Evolutionary conservation across 2,888 invertebrate species (phyloP).

Genomic region (Eurytoma adleriae): DNA sequence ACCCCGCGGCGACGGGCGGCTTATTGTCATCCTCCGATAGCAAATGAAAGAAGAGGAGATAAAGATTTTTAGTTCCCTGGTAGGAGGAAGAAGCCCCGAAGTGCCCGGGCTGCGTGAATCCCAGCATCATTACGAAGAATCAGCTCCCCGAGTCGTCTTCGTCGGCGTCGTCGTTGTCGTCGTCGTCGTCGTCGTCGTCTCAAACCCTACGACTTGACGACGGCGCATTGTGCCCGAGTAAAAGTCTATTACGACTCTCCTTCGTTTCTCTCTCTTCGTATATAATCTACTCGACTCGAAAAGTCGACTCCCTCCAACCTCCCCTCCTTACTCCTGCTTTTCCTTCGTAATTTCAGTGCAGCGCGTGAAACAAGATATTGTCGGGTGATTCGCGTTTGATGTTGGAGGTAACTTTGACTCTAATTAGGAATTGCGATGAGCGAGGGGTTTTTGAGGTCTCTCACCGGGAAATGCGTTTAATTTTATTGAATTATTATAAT

Average conservation of each 20-base stretch:
- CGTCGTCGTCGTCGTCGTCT: too few relatives aligned
- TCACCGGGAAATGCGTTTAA: too few relatives aligned
- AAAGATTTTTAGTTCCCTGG: slow-evolving; percentile 28
- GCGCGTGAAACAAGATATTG: slow-evolving; percentile 19
- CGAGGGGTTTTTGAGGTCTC: background rate
- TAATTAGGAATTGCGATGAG: background rate
- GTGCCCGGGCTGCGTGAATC: background rate
- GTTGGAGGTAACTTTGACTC: background rate
- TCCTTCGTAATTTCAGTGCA: slow-evolving; percentile 6
- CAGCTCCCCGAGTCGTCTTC: background rate
- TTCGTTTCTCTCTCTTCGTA: slow-evolving; percentile 13
- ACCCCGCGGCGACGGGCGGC: slow-evolving; percentile 35
- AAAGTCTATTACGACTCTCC: slow-evolving; percentile 43
- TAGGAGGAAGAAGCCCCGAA: slow-evolving; percentile 23
- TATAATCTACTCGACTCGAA: slow-evolving; percentile 23
- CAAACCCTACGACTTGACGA: slow-evolving; percentile 11
- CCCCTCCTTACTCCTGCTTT: too few relatives aligned
- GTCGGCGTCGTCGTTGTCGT: background rate
- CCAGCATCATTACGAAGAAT: slow-evolving; percentile 21
- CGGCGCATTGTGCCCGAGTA: slow-evolving; percentile 34
- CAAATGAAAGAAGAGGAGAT: slow-evolving; percentile 8
- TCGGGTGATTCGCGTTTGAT: slow-evolving; percentile 10
- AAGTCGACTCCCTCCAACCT: background rate
- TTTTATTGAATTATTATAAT: too few relatives aligned
- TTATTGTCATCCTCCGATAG: slow-evolving; percentile 32